phyloP scores from a whole-genome alignment of 2,797 vertebrate genomes.

The Orestias chungarensis region DNA sequence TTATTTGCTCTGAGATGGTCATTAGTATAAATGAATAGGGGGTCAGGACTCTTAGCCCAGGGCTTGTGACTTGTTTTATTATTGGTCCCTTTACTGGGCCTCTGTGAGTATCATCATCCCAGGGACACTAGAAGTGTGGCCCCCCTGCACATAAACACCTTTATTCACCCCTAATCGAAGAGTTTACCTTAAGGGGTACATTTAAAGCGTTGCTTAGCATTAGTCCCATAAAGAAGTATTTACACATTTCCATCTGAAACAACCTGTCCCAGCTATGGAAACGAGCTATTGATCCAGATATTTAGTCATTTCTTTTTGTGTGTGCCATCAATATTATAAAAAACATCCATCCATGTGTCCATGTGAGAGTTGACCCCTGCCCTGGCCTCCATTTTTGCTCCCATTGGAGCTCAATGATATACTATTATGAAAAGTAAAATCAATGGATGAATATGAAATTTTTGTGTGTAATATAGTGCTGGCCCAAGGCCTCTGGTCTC shows the following conservation, averaged over 20 bases:
- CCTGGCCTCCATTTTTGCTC: constrained; percentile 87
- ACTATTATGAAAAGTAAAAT: constrained; percentile 97
- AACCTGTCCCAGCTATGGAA: constrained; percentile 90
- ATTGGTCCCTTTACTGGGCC: constrained; percentile 65
- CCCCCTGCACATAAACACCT: constrained; percentile 75
- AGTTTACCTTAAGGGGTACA: constrained; percentile 96
- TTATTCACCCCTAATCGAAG: constrained; percentile 95
- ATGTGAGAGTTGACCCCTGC: constrained; percentile 93
- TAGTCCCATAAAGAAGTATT: constrained; percentile 93
- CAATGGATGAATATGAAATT: constrained; percentile 99
- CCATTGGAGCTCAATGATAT: constrained; percentile 98
- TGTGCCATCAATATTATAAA: constrained; percentile 94
- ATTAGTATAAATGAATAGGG: constrained; percentile 67
- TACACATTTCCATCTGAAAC: constrained; percentile 93
- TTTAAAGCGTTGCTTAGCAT: constrained; percentile 91
- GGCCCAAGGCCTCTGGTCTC: constrained; percentile 82
- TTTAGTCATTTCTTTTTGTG: constrained; percentile 97
- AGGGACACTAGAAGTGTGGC: constrained; percentile 79
- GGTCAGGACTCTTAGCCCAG: constrained; percentile 62
- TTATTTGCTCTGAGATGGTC: constrained; percentile 34
- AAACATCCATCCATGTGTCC: constrained; percentile 87
- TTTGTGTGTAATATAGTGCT: constrained; percentile 92
- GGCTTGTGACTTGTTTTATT: constrained; percentile 67
- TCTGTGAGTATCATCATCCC: constrained; percentile 75
- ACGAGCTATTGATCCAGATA: constrained; percentile 99